A percentile compares a stretch with the other conserved stretches of the same genome.
Conservation (phyloP, 1,140 invertebrate genomes). For the Zaprionus gabonicus region DNA sequence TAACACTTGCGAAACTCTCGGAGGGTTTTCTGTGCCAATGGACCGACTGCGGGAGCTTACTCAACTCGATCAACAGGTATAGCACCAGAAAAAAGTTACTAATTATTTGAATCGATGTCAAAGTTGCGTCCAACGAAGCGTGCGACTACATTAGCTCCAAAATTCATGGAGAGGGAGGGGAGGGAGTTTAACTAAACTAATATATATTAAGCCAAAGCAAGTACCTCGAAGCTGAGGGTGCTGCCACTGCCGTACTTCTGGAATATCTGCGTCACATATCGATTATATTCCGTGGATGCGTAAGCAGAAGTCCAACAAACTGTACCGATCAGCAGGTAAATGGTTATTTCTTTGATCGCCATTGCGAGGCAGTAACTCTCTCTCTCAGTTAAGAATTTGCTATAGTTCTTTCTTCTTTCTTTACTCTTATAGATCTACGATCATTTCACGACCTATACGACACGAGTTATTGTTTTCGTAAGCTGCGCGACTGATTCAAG, state of each 20-base stretch:
- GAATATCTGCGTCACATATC: constrained; percentile 85
- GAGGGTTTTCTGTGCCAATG: neutral
- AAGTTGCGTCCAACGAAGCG: constrained; percentile 42
- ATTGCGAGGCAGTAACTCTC: constrained; percentile 36
- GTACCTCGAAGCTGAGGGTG: constrained; percentile 87
- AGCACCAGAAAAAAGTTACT: constrained; percentile 36
- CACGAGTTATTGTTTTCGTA: neutral
- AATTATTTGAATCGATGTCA: constrained; percentile 56
- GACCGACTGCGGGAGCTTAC: neutral
- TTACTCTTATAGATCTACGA: neutral
- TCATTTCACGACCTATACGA: constrained; percentile 7
- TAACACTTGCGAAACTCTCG: constrained; percentile 3
- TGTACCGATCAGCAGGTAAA: constrained; percentile 33
- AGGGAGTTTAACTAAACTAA: neutral
- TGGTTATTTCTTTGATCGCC: constrained; percentile 33
- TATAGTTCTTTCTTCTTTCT: neutral
- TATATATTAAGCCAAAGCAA: constrained; percentile 49
- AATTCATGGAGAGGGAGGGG: neutral
- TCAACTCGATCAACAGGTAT: neutral
- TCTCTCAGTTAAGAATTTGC: neutral
- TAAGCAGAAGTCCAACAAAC: constrained; percentile 5
- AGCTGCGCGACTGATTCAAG: constrained; percentile 2
- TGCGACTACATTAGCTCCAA: neutral
- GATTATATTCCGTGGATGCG: constrained; percentile 74
- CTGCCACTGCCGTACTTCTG: constrained; percentile 87